phyloP scores from a whole-genome alignment of 2,888 invertebrate genomes.

The Pogonocherus hispidulus region DNA sequence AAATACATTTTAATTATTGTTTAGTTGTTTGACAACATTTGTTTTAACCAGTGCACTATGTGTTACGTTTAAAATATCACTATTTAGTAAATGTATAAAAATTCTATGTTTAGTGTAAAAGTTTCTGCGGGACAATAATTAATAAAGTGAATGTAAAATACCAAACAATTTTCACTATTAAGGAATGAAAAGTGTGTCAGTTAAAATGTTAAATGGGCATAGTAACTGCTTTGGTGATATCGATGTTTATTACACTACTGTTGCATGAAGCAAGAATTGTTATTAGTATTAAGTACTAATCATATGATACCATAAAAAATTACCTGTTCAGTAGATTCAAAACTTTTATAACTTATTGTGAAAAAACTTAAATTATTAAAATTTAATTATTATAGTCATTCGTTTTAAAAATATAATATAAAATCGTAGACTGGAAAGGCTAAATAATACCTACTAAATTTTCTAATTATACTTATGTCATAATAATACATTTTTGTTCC shows the following conservation, averaged over 20 bases:
- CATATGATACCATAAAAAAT: no score
- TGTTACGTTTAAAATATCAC: neutral
- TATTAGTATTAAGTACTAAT: no score
- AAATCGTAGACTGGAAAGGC: conserved; percentile 21
- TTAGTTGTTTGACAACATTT: conserved; percentile 61
- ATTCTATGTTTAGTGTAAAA: conserved; percentile 30
- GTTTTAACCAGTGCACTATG: conserved; percentile 30
- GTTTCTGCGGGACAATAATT: conserved; percentile 33
- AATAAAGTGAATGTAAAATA: conserved; percentile 47
- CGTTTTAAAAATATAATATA: conserved; percentile 10
- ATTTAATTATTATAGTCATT: conserved; percentile 3
- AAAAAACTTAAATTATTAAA: no score
- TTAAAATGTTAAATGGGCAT: conserved; percentile 37
- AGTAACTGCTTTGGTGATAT: conserved; percentile 9
- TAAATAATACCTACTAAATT: conserved; percentile 29
- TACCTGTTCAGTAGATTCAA: no score
- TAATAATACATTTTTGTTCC: conserved; percentile 36
- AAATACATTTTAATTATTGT: conserved; percentile 64
- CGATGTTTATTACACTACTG: neutral
- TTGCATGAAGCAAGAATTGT: no score
- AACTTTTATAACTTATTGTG: conserved; percentile 8
- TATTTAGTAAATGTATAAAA: neutral
- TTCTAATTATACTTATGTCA: conserved; percentile 30
- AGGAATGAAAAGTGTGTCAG: conserved; percentile 48
- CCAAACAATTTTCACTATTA: conserved; percentile 26